These are phyloP conservation scores for Crioceris asparagi DNA, from an alignment of 2,888 invertebrate genomes.

Conservation along the genomic window DNA sequence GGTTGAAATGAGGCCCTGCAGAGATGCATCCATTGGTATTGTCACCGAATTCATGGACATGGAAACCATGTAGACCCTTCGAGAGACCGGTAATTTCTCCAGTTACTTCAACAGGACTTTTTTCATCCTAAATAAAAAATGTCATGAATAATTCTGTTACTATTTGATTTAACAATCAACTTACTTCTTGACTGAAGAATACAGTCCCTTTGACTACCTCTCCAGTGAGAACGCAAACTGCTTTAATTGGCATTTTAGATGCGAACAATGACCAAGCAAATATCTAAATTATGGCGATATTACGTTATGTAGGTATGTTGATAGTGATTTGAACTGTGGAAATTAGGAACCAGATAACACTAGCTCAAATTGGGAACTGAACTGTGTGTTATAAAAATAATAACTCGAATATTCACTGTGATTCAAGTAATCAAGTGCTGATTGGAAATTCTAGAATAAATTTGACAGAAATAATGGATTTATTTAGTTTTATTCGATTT, in stretches of 20 bases:
- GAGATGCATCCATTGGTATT: conserved; percentile 93
- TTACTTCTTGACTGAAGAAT: conserved; percentile 65
- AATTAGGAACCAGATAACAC: too few relatives aligned
- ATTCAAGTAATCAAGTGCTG: too few relatives aligned
- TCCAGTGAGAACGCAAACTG: conserved; percentile 79
- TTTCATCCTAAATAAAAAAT: conserved; percentile 29
- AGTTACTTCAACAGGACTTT: conserved; percentile 62
- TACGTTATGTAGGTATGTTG: too few relatives aligned
- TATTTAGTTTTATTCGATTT: too few relatives aligned
- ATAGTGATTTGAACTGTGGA: too few relatives aligned
- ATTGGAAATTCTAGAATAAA: too few relatives aligned
- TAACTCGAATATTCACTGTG: too few relatives aligned
- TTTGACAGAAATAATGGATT: too few relatives aligned
- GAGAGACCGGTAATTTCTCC: conserved; percentile 72
- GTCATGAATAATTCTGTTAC: background rate
- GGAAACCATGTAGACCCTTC: conserved; percentile 80
- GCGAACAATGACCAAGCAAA: too few relatives aligned
- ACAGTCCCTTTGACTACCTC: conserved; percentile 71
- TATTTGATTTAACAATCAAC: background rate
- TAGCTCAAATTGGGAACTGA: too few relatives aligned
- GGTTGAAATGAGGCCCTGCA: conserved; percentile 91
- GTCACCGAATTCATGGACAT: conserved; percentile 94
- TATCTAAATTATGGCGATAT: too few relatives aligned
- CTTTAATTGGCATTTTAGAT: conserved; percentile 58
- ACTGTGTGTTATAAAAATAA: too few relatives aligned